Evolutionary conservation across 37 sponge, comb jelly and placozoan genomes (phyloP).

Genomic region (Beroe ovata): DNA sequence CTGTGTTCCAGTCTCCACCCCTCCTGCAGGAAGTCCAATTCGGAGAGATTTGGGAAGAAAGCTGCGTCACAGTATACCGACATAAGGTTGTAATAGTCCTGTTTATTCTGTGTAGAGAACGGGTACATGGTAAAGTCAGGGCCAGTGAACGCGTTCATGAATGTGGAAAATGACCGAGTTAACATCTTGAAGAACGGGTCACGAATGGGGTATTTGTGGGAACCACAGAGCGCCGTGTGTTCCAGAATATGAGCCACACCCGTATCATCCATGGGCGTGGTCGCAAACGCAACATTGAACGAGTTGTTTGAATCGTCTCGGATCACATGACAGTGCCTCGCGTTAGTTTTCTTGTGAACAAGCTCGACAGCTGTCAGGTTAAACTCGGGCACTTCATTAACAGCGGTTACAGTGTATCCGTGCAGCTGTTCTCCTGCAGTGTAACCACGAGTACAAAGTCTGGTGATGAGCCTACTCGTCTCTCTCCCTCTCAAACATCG

Average conservation of each 20-base stretch:
- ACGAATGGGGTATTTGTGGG: constrained; percentile 82
- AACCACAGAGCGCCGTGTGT: constrained; percentile 95
- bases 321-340: constrained; percentile 86
- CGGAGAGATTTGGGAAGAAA: constrained; percentile 81
- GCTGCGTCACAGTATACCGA: constrained; percentile 90
- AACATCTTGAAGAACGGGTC: constrained; percentile 99
- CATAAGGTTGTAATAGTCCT: constrained; percentile 85
- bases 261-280: constrained; percentile 88
- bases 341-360: constrained; percentile 78
- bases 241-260: constrained; percentile 97
- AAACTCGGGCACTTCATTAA: constrained; percentile 79
- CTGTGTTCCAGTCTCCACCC: constrained; percentile 96
- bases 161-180: constrained; percentile 87
- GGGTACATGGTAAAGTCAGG: constrained; percentile 91
- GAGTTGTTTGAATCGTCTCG: constrained; percentile 84
- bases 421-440: constrained; percentile 67
- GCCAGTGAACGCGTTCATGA: constrained; percentile 98
- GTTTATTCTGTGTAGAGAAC: constrained; percentile 83
- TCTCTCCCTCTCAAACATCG: not conserved
- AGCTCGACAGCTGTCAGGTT: constrained; percentile 79
- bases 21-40: constrained; percentile 91
- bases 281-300: constrained; percentile 86
- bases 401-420: constrained; percentile 74
- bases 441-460: not conserved
- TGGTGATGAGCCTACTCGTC: not conserved